A percentile compares a stretch with the other conserved stretches of the same genome.
phyloP scores from a whole-genome alignment of 2,113 vertebrate genomes.

The Oncorhynchus kisutch region DNA sequence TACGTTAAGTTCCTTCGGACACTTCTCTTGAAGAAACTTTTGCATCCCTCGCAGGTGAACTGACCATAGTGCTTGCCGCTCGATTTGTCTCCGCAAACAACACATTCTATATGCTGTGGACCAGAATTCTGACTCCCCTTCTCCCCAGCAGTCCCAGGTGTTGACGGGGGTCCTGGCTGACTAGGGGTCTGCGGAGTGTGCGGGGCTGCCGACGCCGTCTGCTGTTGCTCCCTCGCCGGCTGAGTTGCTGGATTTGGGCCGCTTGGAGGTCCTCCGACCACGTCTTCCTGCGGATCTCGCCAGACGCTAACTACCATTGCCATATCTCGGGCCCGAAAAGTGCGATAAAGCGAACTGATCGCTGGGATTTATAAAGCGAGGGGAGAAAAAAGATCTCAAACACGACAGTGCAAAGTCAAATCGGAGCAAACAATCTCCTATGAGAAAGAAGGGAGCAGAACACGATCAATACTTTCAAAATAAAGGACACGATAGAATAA shows the following conservation, averaged over 20 bases:
- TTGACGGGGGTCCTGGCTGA: slow-evolving; percentile 95
- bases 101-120: slow-evolving; percentile 96
- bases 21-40: slow-evolving; percentile 99
- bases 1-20: slow-evolving; percentile 99
- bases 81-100: slow-evolving; percentile 98
- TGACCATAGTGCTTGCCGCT: slow-evolving; percentile 99
- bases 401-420: slow-evolving; percentile 78
- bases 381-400: slow-evolving; percentile 65
- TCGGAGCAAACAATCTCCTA: slow-evolving; percentile 74
- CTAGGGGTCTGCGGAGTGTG: slow-evolving; percentile 98
- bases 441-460: slow-evolving; percentile 60
- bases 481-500: slow-evolving; percentile 63
- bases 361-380: slow-evolving; percentile 71
- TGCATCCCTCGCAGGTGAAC: slow-evolving; percentile 99
- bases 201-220: slow-evolving; percentile 90
- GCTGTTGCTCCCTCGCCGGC: slow-evolving; percentile 90
- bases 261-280: slow-evolving; percentile 95
- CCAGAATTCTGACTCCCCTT: slow-evolving; percentile 89
- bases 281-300: slow-evolving; percentile 99
- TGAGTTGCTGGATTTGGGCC: slow-evolving; percentile 90
- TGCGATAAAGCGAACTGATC: slow-evolving; percentile 91
- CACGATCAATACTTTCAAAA: slow-evolving; percentile 79
- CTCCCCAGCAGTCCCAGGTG: slow-evolving; percentile 89
- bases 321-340: slow-evolving; percentile 99
- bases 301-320: slow-evolving; percentile 99